Evolutionary conservation across 2,888 invertebrate species (phyloP).

Genomic region (Eledona agricola): DNA sequence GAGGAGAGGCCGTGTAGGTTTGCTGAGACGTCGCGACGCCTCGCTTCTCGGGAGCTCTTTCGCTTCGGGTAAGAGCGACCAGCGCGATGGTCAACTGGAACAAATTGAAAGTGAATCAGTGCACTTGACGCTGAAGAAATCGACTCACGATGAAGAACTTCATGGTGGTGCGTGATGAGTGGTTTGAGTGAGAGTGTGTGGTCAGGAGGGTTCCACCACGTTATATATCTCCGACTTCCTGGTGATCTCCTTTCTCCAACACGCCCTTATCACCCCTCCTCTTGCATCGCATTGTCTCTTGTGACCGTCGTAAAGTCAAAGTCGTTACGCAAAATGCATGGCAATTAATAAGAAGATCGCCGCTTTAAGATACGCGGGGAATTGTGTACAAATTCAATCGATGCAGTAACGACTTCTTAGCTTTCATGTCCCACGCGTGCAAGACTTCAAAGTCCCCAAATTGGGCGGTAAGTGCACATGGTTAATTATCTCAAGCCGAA

Average conservation of each 20-base stretch:
- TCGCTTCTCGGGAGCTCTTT: constrained; percentile 42
- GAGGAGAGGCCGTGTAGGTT: constrained; percentile 21
- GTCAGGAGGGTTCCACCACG: constrained; percentile 46
- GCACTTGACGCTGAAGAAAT: constrained; percentile 31
- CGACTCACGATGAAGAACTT: constrained; percentile 56
- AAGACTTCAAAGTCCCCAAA: too few species aligned
- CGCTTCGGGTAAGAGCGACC: constrained; percentile 38
- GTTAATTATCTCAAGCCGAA: too few species aligned
- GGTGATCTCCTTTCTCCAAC: constrained; percentile 59
- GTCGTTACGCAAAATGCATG: constrained; percentile 1
- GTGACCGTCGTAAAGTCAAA: constrained; percentile 10
- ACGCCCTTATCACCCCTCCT: constrained; percentile 41
- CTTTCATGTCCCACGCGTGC: too few species aligned
- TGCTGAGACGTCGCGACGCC: constrained; percentile 35
- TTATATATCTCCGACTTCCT: constrained; percentile 57
- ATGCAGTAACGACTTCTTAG: too few species aligned
- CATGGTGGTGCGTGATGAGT: constrained; percentile 47
- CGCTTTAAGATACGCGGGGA: too few species aligned
- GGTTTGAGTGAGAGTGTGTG: constrained; percentile 50
- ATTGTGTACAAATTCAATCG: too few species aligned
- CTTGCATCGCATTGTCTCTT: constrained; percentile 22
- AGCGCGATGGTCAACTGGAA: constrained; percentile 43
- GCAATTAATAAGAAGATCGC: too few species aligned
- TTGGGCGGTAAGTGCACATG: too few species aligned
- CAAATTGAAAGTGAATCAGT: constrained; percentile 13